Evolutionary conservation across 2,113 vertebrate species (phyloP), one percentile per base, ranked within the genome.

Genomic region (Prionailurus viverrinus): DNA sequence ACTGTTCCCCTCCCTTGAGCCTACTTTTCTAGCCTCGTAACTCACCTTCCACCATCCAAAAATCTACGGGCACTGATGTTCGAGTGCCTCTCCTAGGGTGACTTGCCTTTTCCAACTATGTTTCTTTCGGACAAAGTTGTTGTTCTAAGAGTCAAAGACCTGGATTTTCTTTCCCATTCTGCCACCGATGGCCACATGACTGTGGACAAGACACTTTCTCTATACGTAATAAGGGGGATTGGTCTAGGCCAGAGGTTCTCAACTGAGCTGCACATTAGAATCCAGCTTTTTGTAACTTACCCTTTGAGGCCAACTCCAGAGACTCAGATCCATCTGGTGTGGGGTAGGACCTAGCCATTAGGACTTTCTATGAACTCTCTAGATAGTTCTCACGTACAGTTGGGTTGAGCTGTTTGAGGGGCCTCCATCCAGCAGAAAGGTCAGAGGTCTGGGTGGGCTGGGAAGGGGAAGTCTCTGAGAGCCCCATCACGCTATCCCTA

Each of bases 1-100:
- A 3, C 7, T 18, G 74, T 76, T 21, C 27, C 11, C 19, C 27
- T 0, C 1, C 21, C n/a, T 31, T 0, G 4, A 39, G n/a, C 74
- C 33, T 33, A 5, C 13, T 15, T 48, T 23, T 78, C n/a, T 8
- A 61, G 12, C 88, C 61, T 78, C 61, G 11, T 51, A 45, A 33
- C 0, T 0, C 11, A 65, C 0, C 10, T 25, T 83, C 69, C 41
- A 4, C 61, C 51, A 31, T 55, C 41, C 89, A 29, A 41, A 71
- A 69, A 29, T 36, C 58, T 33, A 1, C 23, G 11, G 21, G 21
- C 68, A 33, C 31, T 74, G 39, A 79, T 18, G 16, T 9, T 71
- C 51, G 65, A 78, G 53, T 7, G 45, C 39, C 78, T 33, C 51
- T 66, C 33, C 58, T 68, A 71, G n/a, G 4, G 15, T 83, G 16